Evolutionary conservation across 2,113 vertebrate genomes (phyloP), one percentile per base, ranked within the genome.

Genomic region (Gallinago undulata): DNA sequence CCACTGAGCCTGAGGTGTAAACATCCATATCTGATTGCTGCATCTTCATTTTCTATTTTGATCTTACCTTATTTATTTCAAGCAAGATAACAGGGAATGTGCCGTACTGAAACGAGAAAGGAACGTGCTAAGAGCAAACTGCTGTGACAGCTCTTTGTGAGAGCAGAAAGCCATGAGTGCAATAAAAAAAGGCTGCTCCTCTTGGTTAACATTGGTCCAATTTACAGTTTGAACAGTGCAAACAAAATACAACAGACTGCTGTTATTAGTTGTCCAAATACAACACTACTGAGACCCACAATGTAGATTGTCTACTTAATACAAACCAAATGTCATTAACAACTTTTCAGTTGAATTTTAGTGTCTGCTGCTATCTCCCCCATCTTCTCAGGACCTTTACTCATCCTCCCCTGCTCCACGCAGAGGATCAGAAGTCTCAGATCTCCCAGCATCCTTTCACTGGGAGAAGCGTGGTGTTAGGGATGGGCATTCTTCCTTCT

Each of bases 61-160:
- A 93, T 92, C 88, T 92, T 74, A 70, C 75, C 75, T 93, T 62
- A 53, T 74, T 92, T 92, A 66, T 96, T 88, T 90, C 72, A 92
- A 81, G 37, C 19, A 45, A 70, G 89, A 83, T 84, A 92, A 74
- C 18, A 51, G 48, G 48, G 53, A 60, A 39, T 31, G 57, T 51
- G 48, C 16, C 8, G 6, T 11, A 25, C 35, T 79, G 62, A 48
- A 91, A 75, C 11, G 39, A 60, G 62, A 64, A 60, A 48, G 57
- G 57, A 30, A 63, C 7, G 2, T 5, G 21, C 60, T 75, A 22
- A 74, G 23, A 81, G 43, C 47, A 63, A 47, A 56, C 25, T 59
- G 51, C 39, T 87, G 43, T 19, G 62, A 79, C 27, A 87, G 53
- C 12, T 25, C 9, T 13, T 37, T 66, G 66, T 75, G 57, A 93